Percentiles rank a stretch among this genome's conserved stretches.
phyloP scores from a whole-genome alignment of 2,888 invertebrate genomes.

The Eumerus sabulonum region DNA sequence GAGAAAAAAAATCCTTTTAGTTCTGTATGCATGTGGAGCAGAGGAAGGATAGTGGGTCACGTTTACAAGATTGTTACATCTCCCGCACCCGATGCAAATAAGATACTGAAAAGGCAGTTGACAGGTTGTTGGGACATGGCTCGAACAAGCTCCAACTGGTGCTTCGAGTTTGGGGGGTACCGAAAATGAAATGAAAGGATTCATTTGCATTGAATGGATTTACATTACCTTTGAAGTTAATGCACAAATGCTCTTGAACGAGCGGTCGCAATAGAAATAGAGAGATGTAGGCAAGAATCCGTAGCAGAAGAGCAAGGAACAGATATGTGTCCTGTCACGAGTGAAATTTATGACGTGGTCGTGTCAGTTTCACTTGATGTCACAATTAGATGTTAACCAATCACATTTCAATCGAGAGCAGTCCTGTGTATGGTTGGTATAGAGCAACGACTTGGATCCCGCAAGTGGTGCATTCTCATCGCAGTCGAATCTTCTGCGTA shows the following conservation, averaged over 20 bases:
- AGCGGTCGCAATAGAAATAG: too few species aligned
- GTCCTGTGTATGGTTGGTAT: too few species aligned
- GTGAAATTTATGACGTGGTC: conserved; percentile 23
- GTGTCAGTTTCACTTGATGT: conserved; percentile 6
- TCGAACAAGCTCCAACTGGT: neutral
- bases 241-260: conserved; percentile 1
- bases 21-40: conserved; percentile 8
- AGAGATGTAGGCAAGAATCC: neutral
- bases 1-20: conserved; percentile 43
- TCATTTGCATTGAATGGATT: conserved; percentile 6
- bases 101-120: conserved; percentile 25
- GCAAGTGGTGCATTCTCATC: too few species aligned
- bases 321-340: neutral
- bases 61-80: conserved; percentile 18
- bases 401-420: too few species aligned
- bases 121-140: conserved; percentile 27
- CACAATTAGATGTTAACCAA: neutral
- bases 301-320: conserved; percentile 1
- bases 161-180: neutral
- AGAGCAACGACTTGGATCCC: too few species aligned
- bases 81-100: conserved; percentile 14
- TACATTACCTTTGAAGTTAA: conserved; percentile 9
- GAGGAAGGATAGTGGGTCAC: neutral
- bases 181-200: conserved; percentile 10
- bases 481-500: too few species aligned